Evolutionary conservation across 64 coral and sea anemone species (phyloP), one percentile per base, ranked within the genome.

Genomic region (Platygyra sinensis): DNA sequence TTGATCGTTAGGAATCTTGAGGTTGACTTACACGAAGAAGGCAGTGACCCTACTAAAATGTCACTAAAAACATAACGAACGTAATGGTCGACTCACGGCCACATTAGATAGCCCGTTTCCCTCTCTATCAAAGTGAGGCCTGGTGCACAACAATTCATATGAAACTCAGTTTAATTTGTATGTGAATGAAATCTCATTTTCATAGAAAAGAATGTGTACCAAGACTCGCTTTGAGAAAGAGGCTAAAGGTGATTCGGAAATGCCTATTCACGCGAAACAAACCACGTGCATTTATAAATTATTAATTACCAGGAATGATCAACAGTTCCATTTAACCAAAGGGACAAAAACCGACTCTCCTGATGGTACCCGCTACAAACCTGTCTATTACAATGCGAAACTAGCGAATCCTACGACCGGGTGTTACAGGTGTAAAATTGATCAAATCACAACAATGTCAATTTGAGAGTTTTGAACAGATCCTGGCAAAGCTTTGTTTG

Each of bases 221-320:
- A 46, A 46, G 42, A 46, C 42, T 6, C 3, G 42, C 42, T 46
- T 46, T 46, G 42, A 46, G 42, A 46, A 5, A 4, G 42, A 46
- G 3, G 42, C 42, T 46, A 46, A 46, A 46, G 42, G 42, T 8
- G 42, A 46, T 46, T 46, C 42, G 42, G 42, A 46, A 46, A 46
- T 46, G 42, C 3, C 42, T 9, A 49, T 59, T 60, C 12, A 25
- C 5, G 17, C 15, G 2, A 39, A 24, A 1, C 57, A 38, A 69
- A n/a, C n/a, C 60, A 65, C 80, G 60, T 83, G 60, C 55, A 46
- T 38, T 65, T 64, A 32, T 83, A 24, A 83, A 65, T 83, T 46
- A 65, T 83, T 64, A 83, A 83, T 38, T 5, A 22, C 15, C 27
- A 64, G 30, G 20, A 27, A 83, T 8, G 17, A 30, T 60, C 7